A percentile compares a stretch with the other conserved stretches of the same genome.
Conservation (phyloP, 1,140 invertebrate species). For the Cydia amplana region DNA sequence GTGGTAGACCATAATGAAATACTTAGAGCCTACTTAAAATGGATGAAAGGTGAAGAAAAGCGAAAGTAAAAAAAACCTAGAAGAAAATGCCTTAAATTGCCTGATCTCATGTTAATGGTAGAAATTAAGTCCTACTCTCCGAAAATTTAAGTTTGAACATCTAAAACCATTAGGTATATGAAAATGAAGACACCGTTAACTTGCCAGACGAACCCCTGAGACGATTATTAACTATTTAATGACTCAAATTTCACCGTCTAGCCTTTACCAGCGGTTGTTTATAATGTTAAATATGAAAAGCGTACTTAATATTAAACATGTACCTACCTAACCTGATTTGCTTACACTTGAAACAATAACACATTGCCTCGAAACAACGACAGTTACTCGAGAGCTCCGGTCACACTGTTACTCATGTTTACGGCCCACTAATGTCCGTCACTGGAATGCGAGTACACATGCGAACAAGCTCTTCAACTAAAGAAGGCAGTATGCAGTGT, state of each 20-base stretch:
- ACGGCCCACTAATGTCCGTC: slow-evolving; percentile 47
- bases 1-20: too few species aligned
- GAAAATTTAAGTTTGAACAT: background rate
- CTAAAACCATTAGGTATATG: slow-evolving; percentile 7
- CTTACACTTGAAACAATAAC: slow-evolving; percentile 30
- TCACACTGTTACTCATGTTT: slow-evolving; percentile 48
- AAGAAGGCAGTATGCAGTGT: background rate
- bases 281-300: slow-evolving; percentile 12
- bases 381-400: slow-evolving; percentile 23
- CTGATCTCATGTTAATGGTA: too few species aligned
- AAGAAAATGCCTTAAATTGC: too few species aligned
- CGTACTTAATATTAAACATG: slow-evolving; percentile 21
- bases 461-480: background rate
- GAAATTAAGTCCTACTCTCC: background rate
- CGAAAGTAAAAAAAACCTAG: too few species aligned
- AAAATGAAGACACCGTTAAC: slow-evolving; percentile 8
- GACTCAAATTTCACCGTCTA: slow-evolving; percentile 13
- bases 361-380: slow-evolving; percentile 6
- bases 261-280: slow-evolving; percentile 5
- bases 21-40: too few species aligned
- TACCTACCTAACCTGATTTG: slow-evolving; percentile 16
- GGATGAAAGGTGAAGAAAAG: too few species aligned
- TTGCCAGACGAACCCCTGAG: slow-evolving; percentile 10
- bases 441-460: slow-evolving; percentile 36
- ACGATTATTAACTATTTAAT: slow-evolving; percentile 28